These are phyloP conservation scores for Boleophthalmus pectinirostris DNA, from an alignment of 2,113 vertebrate species.

Conservation along the genomic window DNA sequence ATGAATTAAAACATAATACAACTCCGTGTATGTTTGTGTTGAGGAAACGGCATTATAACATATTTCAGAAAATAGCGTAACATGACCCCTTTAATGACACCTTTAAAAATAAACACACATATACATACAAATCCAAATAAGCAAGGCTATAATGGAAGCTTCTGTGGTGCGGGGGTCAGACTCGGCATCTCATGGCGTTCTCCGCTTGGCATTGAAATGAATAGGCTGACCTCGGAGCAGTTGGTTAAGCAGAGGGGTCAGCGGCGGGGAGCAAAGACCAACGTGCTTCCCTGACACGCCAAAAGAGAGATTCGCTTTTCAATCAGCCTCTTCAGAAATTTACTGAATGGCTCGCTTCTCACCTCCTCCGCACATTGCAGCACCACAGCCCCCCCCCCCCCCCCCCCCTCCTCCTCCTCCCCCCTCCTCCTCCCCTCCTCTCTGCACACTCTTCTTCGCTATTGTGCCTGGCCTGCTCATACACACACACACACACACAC, in stretches of 20 bases:
- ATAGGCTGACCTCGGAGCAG: slow-evolving; percentile 57
- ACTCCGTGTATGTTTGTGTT: too few species aligned
- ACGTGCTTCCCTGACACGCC: slow-evolving; percentile 20
- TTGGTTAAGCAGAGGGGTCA: slow-evolving; percentile 62
- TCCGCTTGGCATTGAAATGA: slow-evolving; percentile 36
- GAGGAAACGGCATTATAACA: too few species aligned
- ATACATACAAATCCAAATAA: slow-evolving; percentile 8
- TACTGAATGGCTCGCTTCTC: slow-evolving; percentile 52
- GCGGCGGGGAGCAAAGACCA: slow-evolving; percentile 37
- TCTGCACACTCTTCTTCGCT: slow-evolving; percentile 28
- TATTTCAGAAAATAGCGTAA: too few species aligned
- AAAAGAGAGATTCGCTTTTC: slow-evolving; percentile 48
- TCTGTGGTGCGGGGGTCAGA: slow-evolving; percentile 20
- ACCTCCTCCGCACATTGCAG: slow-evolving; percentile 40
- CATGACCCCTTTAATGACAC: slow-evolving; percentile 8
- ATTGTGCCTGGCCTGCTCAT: slow-evolving; percentile 12
- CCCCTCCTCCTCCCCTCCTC: not conserved
- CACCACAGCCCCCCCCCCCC: slow-evolving; percentile 21
- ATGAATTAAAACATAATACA: too few species aligned
- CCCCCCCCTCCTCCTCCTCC: not conserved
- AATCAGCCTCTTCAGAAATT: slow-evolving; percentile 49
- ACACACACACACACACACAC: slow-evolving; percentile 1
- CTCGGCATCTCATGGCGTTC: slow-evolving; percentile 13
- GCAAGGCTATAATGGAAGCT: slow-evolving; percentile 10
- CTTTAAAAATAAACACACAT: not conserved